Percentiles rank a stretch among this genome's conserved stretches.
Conservation (phyloP, 1,140 invertebrate genomes). For the Drosophila insularis region DNA sequence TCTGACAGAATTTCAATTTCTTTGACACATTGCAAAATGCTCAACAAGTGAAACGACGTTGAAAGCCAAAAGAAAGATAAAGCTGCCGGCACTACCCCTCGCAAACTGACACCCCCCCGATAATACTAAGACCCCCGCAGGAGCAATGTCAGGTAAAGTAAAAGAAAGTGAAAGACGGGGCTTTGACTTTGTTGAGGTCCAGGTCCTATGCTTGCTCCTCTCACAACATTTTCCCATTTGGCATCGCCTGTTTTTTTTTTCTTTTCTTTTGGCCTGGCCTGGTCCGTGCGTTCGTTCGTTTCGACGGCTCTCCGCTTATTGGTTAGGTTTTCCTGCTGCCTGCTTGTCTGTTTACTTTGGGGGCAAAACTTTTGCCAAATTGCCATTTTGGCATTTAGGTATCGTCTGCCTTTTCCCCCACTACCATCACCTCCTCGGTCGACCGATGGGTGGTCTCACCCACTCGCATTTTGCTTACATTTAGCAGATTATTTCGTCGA, state of each 20-base stretch:
- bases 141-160: conserved; percentile 31
- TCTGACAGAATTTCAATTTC: conserved; percentile 71
- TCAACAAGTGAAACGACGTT: conserved; percentile 52
- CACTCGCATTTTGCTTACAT: conserved; percentile 49
- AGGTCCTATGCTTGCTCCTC: not conserved
- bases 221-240: conserved; percentile 6
- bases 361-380: conserved; percentile 71
- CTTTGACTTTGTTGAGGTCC: conserved; percentile 39
- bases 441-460: not conserved
- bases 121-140: not conserved
- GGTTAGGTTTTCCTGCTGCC: not conserved
- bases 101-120: not conserved
- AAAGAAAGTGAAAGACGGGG: conserved; percentile 42
- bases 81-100: not conserved
- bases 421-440: not conserved
- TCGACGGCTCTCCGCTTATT: not conserved
- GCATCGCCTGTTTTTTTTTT: not conserved
- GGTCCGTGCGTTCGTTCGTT: not conserved
- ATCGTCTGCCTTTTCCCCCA: conserved; percentile 15
- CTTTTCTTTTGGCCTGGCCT: conserved; percentile 15
- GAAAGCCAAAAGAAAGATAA: conserved; percentile 23
- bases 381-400: conserved; percentile 71
- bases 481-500: conserved; percentile 75
- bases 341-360: conserved; percentile 40
- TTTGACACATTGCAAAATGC: conserved; percentile 63